Base-by-base conservation (phyloP, 2,888 invertebrate species). In the Tetropium fuscum region DNA sequence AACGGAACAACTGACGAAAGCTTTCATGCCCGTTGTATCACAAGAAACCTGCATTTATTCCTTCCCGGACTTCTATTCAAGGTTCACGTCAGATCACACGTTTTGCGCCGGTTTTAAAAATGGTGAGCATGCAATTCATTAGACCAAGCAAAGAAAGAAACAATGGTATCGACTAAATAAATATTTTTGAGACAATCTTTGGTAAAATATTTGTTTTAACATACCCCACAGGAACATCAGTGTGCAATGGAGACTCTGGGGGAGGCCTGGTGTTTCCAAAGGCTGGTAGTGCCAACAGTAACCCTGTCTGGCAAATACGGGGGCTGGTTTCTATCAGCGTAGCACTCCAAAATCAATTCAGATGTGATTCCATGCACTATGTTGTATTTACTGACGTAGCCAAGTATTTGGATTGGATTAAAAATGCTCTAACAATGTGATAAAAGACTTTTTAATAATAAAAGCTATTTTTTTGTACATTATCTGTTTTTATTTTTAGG, bases 351-450 rank as follows among this genome's bases (percentile, higher is more conserved):
- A 85, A 85, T 71, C 84, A 86, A 62, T 68, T 83, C 67, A 77
- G 84, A 5, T 88, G 88, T 69, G 88, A 88, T 68, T 84, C 87
- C 0, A 81, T 82, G 0, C 86, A 87, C 66, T 88, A 86, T 73
- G 85, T 87, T 13, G 86, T 88, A 1, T 87, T 88, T 70, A 87
- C 87, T 0, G 88, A 88, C 67, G 75, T 87, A 19, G 86, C 87
- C 5, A 86, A 87, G 72, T 84, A 86, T 78, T 71, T 85, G 58
- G 81, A 84, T 5, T 88, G 87, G 86, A 83, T 87, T 15, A 71
- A 74, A 41, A 34, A 53, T 8, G 61, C 68, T 44, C 58, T 73
- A 58, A 53, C 32, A 4, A 22, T 44, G 22, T 47, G 44, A 44
- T 16, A 27, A 18, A n/a, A n/a, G 4, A 20, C 1, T 20, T 13